Conservation (phyloP, 2,797 vertebrate genomes). For the Buceros bicornis region DNA sequence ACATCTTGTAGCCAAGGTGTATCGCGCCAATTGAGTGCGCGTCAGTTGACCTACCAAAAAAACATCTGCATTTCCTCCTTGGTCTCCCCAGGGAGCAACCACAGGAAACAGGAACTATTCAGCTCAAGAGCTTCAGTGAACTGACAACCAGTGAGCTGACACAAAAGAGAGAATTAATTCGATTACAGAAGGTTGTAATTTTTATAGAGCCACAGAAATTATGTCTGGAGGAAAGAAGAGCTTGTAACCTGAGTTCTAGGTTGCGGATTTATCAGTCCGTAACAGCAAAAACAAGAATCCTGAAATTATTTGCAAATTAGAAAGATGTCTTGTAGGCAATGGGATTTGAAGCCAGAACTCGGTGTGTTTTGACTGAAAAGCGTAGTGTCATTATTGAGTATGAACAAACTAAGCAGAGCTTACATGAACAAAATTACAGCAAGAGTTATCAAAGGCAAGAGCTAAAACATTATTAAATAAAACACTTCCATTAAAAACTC, state of each 20-base stretch:
- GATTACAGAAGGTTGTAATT: neutral
- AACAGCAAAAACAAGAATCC: neutral
- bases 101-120: neutral
- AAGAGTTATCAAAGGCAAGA: neutral
- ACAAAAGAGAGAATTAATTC: neutral
- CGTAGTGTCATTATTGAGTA: neutral
- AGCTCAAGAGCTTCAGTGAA: neutral
- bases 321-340: neutral
- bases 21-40: rapidly evolving
- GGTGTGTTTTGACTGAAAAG: neutral
- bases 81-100: neutral
- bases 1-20: neutral
- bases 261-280: neutral
- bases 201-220: neutral
- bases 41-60: neutral
- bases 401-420: neutral
- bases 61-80: neutral
- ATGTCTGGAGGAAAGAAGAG: neutral
- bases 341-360: neutral
- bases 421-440: neutral
- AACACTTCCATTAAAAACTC: conserved; percentile 14
- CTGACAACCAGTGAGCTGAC: neutral
- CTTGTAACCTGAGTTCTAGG: neutral
- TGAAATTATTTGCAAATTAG: neutral
- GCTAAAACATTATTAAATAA: conserved; percentile 27